phyloP scores from a whole-genome alignment of 2,888 invertebrate genomes.

The Hydrotaea cyrtoneurina region DNA sequence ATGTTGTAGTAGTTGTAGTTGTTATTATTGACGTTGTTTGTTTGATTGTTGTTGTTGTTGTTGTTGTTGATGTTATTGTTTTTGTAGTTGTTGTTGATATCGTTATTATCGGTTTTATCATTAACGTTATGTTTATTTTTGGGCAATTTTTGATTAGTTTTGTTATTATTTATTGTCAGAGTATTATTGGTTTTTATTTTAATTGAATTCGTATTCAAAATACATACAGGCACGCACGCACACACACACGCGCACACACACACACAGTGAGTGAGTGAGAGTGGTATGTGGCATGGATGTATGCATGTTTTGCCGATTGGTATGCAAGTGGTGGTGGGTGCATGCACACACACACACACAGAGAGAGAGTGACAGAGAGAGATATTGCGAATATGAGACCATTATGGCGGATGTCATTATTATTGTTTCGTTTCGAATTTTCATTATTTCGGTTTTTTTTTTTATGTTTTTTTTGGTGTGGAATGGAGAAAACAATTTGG shows the following conservation, averaged over 20 bases:
- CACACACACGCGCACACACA: background rate
- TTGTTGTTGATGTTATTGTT: no score
- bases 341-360: background rate
- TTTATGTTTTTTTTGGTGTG: constrained; percentile 37
- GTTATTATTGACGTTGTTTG: constrained; percentile 13
- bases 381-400: constrained; percentile 54
- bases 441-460: no score
- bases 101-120: constrained; percentile 27
- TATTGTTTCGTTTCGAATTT: constrained; percentile 38
- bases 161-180: background rate
- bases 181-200: background rate
- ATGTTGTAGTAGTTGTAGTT: constrained; percentile 6
- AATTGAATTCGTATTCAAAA: background rate
- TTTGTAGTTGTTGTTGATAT: constrained; percentile 33
- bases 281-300: background rate
- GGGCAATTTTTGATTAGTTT: constrained; percentile 28
- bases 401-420: constrained; percentile 61
- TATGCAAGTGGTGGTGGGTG: background rate
- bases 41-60: constrained; percentile 38
- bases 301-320: background rate
- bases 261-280: background rate
- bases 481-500: constrained; percentile 67
- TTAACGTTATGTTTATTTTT: constrained; percentile 18
- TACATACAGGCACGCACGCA: background rate
- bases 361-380: no score